Evolutionary conservation across 2,797 vertebrate genomes (phyloP).

Genomic region (Chaenodraco wilsoni): DNA sequence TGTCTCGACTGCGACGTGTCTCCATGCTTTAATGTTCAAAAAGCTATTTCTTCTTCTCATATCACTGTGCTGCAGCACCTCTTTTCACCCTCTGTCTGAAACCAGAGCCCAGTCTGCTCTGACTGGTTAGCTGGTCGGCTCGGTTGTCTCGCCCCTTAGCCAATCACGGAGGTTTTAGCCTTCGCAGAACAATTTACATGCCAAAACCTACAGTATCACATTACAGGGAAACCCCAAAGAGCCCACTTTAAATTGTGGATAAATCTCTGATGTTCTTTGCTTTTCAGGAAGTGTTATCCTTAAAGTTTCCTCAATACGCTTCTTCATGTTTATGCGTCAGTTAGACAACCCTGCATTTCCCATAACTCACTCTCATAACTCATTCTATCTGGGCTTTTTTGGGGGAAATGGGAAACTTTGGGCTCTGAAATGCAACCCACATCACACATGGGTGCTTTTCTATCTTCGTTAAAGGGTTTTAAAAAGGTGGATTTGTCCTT

Average conservation of each 20-base stretch:
- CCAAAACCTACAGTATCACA: too few species aligned
- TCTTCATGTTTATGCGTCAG: neutral
- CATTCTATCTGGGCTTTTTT: neutral
- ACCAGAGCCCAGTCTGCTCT: too few species aligned
- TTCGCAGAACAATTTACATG: too few species aligned
- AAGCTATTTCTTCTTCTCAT: too few species aligned
- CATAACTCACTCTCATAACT: constrained; percentile 10
- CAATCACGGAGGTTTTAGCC: too few species aligned
- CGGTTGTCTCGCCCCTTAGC: too few species aligned
- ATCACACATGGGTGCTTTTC: neutral
- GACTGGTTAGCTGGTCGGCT: too few species aligned
- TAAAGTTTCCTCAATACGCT: neutral
- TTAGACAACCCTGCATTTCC: constrained; percentile 22
- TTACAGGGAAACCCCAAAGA: too few species aligned
- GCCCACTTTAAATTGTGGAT: neutral
- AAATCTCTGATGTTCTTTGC: constrained; percentile 18
- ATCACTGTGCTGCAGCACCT: too few species aligned
- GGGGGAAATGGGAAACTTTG: neutral
- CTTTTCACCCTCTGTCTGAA: too few species aligned
- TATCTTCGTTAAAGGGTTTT: constrained; percentile 5
- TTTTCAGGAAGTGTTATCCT: constrained; percentile 11
- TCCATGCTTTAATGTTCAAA: too few species aligned
- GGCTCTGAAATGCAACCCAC: constrained; percentile 9
- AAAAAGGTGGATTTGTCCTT: constrained; percentile 17
- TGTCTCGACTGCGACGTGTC: too few species aligned